Conservation (phyloP, 2,113 vertebrate species). For the Platichthys stellatus region DNA sequence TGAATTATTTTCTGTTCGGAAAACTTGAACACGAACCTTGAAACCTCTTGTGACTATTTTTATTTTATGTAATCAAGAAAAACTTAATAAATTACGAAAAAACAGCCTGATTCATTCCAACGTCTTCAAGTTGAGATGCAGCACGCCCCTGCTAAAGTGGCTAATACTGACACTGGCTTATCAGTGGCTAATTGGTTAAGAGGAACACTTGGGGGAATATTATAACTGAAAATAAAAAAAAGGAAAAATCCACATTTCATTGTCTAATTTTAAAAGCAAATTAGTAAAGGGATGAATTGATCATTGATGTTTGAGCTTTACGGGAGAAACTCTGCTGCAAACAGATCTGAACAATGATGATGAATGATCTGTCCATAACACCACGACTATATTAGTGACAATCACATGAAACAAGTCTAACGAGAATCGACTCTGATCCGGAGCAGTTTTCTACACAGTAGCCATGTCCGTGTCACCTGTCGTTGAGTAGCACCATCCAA, state of each 20-base stretch:
- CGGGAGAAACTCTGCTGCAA: background rate
- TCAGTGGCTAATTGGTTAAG: conserved; percentile 50
- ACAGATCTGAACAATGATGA: background rate
- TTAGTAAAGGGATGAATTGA: background rate
- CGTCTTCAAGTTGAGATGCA: background rate
- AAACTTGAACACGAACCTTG: too few relatives aligned
- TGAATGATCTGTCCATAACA: background rate
- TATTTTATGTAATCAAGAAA: background rate
- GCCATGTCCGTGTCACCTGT: conserved; percentile 41
- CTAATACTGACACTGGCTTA: conserved; percentile 56
- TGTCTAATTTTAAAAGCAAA: background rate
- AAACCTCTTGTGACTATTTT: background rate
- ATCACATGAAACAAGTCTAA: background rate
- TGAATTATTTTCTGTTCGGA: background rate
- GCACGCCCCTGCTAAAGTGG: conserved; percentile 15
- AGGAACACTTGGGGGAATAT: conserved; percentile 15
- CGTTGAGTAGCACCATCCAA: conserved; percentile 34
- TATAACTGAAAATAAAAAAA: conserved; percentile 18
- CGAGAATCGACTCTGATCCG: conserved; percentile 58
- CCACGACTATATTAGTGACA: background rate
- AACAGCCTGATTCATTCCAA: background rate
- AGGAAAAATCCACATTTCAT: background rate
- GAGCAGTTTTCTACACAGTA: conserved; percentile 51
- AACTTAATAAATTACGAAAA: too few relatives aligned
- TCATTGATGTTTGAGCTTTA: background rate